A percentile compares a stretch with the other conserved stretches of the same genome.
phyloP scores from a whole-genome alignment of 2,797 vertebrate genomes.

The Phrynocephalus guinanensis region DNA sequence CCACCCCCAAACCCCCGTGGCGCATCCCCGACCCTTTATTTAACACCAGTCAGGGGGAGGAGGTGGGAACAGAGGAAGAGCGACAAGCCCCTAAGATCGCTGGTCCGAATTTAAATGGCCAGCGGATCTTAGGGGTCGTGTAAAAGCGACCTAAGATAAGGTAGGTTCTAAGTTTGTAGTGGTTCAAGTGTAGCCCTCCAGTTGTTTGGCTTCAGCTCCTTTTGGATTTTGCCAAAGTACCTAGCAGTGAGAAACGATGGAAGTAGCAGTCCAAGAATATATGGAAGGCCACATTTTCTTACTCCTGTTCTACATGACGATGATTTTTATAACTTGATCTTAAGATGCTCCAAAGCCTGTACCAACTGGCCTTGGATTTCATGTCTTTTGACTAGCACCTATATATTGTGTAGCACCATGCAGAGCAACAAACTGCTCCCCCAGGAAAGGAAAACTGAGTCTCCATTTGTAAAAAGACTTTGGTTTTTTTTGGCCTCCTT shows the following conservation, averaged over 20 bases:
- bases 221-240: neutral
- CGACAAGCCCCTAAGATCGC: too few relatives aligned
- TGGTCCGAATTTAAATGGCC: too few relatives aligned
- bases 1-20: too few relatives aligned
- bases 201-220: neutral
- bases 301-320: neutral
- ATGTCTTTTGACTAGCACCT: neutral
- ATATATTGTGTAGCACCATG: neutral
- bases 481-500: slow-evolving; percentile 29
- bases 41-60: too few relatives aligned
- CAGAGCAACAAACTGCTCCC: slow-evolving; percentile 30
- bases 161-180: neutral
- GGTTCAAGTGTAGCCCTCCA: neutral
- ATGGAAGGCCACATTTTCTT: neutral
- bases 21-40: too few relatives aligned
- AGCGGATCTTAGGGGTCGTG: too few relatives aligned
- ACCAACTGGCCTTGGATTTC: slow-evolving; percentile 15
- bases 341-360: neutral
- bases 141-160: too few relatives aligned
- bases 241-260: neutral
- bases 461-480: too few relatives aligned
- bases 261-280: neutral
- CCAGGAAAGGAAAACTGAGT: slow-evolving; percentile 10
- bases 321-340: neutral
- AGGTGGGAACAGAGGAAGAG: too few relatives aligned